Percentiles rank a stretch among this genome's conserved stretches.
These are phyloP conservation scores for Polyommatus icarus DNA, from an alignment of 2,888 invertebrate species.

Conservation along the genomic window DNA sequence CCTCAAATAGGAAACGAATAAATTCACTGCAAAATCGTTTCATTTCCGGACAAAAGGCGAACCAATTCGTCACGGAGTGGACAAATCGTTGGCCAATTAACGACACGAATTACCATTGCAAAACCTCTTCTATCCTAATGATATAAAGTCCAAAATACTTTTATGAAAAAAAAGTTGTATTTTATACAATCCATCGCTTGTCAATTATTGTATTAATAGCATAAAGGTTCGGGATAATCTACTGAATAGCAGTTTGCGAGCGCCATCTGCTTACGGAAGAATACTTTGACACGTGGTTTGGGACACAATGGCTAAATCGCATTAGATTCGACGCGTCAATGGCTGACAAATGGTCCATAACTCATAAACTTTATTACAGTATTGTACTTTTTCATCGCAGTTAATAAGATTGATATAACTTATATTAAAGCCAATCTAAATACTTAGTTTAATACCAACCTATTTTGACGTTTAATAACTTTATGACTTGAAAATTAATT, in stretches of 20 bases:
- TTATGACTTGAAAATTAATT: background rate
- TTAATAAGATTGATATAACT: background rate
- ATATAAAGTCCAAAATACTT: conserved; percentile 32
- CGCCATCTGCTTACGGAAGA: conserved; percentile 60
- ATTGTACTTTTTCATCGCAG: conserved; percentile 33
- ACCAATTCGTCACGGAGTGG: conserved; percentile 64
- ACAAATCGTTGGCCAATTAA: conserved; percentile 52
- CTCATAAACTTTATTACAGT: conserved; percentile 57
- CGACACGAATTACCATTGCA: conserved; percentile 38
- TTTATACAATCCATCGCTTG: conserved; percentile 50
- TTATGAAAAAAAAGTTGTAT: conserved; percentile 42
- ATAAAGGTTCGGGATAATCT: conserved; percentile 54
- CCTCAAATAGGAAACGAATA: conserved; percentile 65
- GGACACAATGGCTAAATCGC: conserved; percentile 58
- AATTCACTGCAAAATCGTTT: conserved; percentile 69
- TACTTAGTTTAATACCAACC: background rate
- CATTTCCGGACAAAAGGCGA: conserved; percentile 68
- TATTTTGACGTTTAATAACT: background rate
- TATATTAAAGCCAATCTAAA: conserved; percentile 3
- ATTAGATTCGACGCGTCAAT: conserved; percentile 64
- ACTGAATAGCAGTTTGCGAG: conserved; percentile 52
- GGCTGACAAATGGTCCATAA: conserved; percentile 65
- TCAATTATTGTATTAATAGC: conserved; percentile 52
- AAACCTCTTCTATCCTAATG: conserved; percentile 36
- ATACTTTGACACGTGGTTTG: conserved; percentile 62